These are phyloP conservation scores for Centropristis striata DNA, from an alignment of 2,113 vertebrate species.

Conservation along the genomic window DNA sequence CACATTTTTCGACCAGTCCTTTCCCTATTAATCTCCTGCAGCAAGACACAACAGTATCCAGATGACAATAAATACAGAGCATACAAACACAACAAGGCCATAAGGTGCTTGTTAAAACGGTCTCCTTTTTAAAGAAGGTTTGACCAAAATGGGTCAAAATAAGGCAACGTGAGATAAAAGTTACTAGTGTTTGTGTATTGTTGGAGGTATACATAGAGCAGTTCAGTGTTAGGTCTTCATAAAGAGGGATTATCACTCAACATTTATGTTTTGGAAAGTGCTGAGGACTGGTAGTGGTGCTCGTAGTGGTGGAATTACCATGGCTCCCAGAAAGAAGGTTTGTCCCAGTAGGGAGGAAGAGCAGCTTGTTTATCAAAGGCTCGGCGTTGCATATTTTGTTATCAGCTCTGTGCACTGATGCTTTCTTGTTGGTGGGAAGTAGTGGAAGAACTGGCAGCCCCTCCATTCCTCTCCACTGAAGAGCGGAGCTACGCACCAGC, in stretches of 20 bases:
- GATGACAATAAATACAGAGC: too few species aligned
- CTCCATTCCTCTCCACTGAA: constrained; percentile 26
- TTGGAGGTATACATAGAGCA: constrained; percentile 11
- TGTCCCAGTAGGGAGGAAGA: constrained; percentile 44
- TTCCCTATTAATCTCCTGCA: too few species aligned
- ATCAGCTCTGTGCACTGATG: constrained; percentile 62
- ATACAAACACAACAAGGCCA: too few species aligned
- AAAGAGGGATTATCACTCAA: constrained; percentile 25
- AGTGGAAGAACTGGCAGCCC: constrained; percentile 46
- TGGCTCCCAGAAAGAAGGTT: constrained; percentile 20
- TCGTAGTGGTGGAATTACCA: constrained; percentile 38
- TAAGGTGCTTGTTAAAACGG: too few species aligned
- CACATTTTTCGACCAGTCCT: too few species aligned
- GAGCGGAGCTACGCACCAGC: constrained; percentile 13
- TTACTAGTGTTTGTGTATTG: background rate
- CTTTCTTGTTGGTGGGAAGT: constrained; percentile 41
- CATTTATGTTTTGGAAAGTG: constrained; percentile 35
- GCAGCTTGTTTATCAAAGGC: constrained; percentile 64
- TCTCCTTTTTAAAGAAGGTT: background rate
- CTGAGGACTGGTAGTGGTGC: constrained; percentile 13
- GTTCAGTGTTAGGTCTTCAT: constrained; percentile 29
- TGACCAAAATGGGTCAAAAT: background rate
- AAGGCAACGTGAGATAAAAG: background rate
- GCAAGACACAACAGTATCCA: too few species aligned
- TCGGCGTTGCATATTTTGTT: constrained; percentile 58